phyloP scores from a whole-genome alignment of 2,888 invertebrate genomes.

The Myopa tessellatipennis region DNA sequence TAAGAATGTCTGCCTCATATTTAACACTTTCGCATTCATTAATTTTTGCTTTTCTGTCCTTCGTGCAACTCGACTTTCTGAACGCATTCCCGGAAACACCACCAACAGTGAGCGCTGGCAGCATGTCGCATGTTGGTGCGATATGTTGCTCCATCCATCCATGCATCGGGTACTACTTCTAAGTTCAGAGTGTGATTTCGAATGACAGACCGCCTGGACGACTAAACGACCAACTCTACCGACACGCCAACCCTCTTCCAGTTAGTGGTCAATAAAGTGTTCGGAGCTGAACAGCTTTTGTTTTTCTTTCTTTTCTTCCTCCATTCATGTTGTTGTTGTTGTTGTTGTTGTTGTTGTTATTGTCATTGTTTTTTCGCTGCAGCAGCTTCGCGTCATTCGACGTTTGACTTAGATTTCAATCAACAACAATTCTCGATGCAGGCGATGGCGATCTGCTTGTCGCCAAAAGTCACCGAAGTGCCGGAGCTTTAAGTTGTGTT shows the following conservation, averaged over 20 bases:
- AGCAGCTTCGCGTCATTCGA: slow-evolving; percentile 12
- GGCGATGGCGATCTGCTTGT: slow-evolving; percentile 38
- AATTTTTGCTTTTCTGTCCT: slow-evolving; percentile 26
- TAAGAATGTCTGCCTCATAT: slow-evolving; percentile 43
- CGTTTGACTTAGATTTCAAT: slow-evolving; percentile 42
- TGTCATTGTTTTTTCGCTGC: slow-evolving; percentile 12
- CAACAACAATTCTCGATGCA: slow-evolving; percentile 32
- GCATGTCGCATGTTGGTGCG: background rate
- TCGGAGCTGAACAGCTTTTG: background rate
- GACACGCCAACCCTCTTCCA: background rate
- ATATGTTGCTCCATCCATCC: slow-evolving; percentile 4
- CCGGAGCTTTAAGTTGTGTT: slow-evolving; percentile 26
- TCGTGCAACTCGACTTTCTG: slow-evolving; percentile 33
- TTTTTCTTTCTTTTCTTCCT: background rate
- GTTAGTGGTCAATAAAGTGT: background rate
- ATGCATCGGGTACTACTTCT: background rate
- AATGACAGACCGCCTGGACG: background rate
- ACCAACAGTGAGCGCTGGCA: slow-evolving; percentile 20
- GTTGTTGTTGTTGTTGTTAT: slow-evolving; percentile 22
- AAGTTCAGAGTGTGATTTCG: background rate
- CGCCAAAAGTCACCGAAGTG: slow-evolving; percentile 40
- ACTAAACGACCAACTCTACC: background rate
- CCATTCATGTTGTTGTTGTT: background rate
- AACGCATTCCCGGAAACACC: slow-evolving; percentile 46
- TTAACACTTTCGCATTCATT: slow-evolving; percentile 47